Base-by-base conservation (phyloP, 2,888 invertebrate species). In the Drosophila peninsularis region DNA sequence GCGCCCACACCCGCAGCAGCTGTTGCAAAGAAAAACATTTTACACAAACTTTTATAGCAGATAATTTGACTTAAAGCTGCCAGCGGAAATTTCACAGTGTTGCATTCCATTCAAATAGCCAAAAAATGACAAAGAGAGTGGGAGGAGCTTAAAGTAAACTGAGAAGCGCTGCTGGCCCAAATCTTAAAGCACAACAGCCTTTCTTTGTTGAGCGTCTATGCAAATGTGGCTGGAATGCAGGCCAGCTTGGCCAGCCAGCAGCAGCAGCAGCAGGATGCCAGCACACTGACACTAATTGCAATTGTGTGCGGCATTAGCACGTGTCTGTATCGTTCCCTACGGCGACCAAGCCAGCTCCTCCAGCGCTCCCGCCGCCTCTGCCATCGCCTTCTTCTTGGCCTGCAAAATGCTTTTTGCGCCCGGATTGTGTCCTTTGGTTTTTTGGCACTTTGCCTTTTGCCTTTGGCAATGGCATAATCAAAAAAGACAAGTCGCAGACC, bases 231-330 rank as follows among this genome's bases (percentile, higher is more conserved):
- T 56, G 71, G 42, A 41, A 62, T 58, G 44, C 44, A 44, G 52
- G 54, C 50, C 17, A 63, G 45, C 66, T 53, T 62, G 56, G 53
- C 69, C 72, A 50, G n/a, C n/a, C 45, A n/a, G 44, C 44, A 27
- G 44, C 14, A 14, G 24, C n/a, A 45, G n/a, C 21, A 34, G n/a
- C 52, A 24, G 60, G 36, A 52, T 39, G 45, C 80, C 63, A 62
- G 37, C 21, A 69, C 88, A 82, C 80, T 88, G 88, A 83, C 83
- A 83, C 83, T 88, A 88, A 83, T 88, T 83, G 83, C 83, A 83
- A 85, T 88, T 88, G 88, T 83, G 72, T 83, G 88, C 77, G 69
- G 80, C 88, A 88, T 84, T 85, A 85, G 82, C 71, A 79, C 82
- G 85, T 77, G 75, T 77, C 76, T 75, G 62, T 74, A 75, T 75